These are phyloP conservation scores for Drosophila limbata DNA, from an alignment of 2,888 invertebrate genomes.

Conservation along the genomic window DNA sequence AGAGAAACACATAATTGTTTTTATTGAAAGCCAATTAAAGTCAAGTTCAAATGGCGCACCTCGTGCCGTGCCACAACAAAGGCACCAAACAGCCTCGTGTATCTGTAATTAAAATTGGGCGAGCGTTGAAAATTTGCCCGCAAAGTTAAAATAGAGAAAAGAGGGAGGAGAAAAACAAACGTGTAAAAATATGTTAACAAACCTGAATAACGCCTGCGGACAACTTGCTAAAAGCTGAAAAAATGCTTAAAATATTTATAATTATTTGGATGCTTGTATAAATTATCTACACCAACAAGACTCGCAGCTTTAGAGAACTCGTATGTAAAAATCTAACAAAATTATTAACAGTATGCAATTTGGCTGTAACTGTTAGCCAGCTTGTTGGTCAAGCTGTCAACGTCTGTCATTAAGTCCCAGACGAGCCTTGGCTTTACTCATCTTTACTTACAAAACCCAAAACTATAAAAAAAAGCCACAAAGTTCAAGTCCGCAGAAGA, in stretches of 20 bases:
- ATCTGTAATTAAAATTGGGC: slow-evolving; percentile 68
- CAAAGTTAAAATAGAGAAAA: neutral
- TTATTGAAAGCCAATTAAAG: slow-evolving; percentile 77
- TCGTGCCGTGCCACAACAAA: slow-evolving; percentile 49
- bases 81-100: slow-evolving; percentile 42
- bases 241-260: slow-evolving; percentile 21
- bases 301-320: neutral
- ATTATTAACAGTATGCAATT: slow-evolving; percentile 38
- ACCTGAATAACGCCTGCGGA: slow-evolving; percentile 28
- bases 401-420: slow-evolving; percentile 49
- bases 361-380: slow-evolving; percentile 9
- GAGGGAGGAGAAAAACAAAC: neutral
- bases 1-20: slow-evolving; percentile 64
- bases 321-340: slow-evolving; percentile 11
- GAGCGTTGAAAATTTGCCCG: slow-evolving; percentile 71
- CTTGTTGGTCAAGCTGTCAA: slow-evolving; percentile 41
- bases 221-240: slow-evolving; percentile 15
- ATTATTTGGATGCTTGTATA: slow-evolving; percentile 22
- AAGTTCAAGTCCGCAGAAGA: slow-evolving; percentile 73
- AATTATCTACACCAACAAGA: slow-evolving; percentile 21
- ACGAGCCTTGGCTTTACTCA: slow-evolving; percentile 57
- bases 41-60: slow-evolving; percentile 77
- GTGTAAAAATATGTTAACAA: slow-evolving; percentile 17
- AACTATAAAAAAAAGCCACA: slow-evolving; percentile 33
- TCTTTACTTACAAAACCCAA: slow-evolving; percentile 22